Conservation (phyloP, 2,888 invertebrate genomes). For the Microplitis deprimator region DNA sequence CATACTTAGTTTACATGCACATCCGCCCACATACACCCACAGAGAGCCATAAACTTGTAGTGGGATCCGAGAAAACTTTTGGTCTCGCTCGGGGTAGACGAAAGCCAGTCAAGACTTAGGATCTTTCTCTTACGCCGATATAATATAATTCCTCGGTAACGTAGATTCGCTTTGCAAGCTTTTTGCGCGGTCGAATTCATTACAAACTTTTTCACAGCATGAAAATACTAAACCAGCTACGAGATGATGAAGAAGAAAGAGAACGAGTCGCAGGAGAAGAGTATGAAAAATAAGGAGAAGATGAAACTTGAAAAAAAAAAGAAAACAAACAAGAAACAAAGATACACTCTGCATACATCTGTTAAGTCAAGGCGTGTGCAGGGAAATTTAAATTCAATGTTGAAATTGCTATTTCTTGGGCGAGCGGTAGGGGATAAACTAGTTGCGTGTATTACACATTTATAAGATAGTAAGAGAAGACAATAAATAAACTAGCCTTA, state of each 20-base stretch:
- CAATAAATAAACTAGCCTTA: background rate
- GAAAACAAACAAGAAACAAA: background rate
- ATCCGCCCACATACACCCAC: background rate
- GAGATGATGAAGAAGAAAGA: background rate
- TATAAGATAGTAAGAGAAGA: slow-evolving; percentile 3
- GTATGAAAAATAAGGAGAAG: slow-evolving; percentile 15
- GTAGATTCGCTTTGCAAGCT: slow-evolving; percentile 48
- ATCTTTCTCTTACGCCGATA: slow-evolving; percentile 39
- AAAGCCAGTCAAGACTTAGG: background rate
- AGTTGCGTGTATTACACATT: slow-evolving; percentile 35
- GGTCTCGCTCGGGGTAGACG: background rate
- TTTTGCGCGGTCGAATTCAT: slow-evolving; percentile 54
- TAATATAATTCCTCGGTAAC: slow-evolving; percentile 48
- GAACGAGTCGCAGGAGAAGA: background rate
- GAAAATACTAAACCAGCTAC: background rate
- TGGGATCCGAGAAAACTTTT: slow-evolving; percentile 2
- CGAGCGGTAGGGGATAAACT: slow-evolving; percentile 31
- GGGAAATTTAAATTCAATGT: slow-evolving; percentile 59
- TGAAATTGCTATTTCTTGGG: slow-evolving; percentile 59
- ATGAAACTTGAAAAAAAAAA: background rate
- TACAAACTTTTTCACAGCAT: slow-evolving; percentile 52
- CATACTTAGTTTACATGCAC: slow-evolving; percentile 21
- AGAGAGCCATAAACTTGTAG: background rate
- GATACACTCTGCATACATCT: slow-evolving; percentile 27
- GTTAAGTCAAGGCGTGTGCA: slow-evolving; percentile 16